These are phyloP conservation scores for Arothron firmamentum DNA, from an alignment of 2,113 vertebrate genomes.

Conservation along the genomic window DNA sequence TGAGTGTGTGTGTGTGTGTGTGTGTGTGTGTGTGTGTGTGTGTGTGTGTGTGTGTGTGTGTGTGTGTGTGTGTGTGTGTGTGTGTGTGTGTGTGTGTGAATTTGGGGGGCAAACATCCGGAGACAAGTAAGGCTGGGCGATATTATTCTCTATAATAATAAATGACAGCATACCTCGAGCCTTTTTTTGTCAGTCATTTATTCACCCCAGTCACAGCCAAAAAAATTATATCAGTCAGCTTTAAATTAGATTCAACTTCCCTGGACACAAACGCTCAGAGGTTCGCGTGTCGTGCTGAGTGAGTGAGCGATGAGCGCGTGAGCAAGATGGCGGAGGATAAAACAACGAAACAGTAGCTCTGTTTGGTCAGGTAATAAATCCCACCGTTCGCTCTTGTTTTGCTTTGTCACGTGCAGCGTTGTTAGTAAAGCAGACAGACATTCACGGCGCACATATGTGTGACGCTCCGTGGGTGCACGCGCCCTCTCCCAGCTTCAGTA, in stretches of 20 bases:
- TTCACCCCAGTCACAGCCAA: slow-evolving; percentile 32
- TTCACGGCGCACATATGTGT: slow-evolving; percentile 67
- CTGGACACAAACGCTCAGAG: not conserved
- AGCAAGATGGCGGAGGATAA: no score
- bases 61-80: not conserved
- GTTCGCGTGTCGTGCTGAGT: not conserved
- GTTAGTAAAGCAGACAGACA: slow-evolving; percentile 57
- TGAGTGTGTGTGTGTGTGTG: not conserved
- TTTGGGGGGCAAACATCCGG: slow-evolving; percentile 35
- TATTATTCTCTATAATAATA: slow-evolving; percentile 64
- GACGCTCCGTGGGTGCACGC: slow-evolving; percentile 56
- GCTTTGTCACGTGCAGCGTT: slow-evolving; percentile 24
- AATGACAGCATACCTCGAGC: slow-evolving; percentile 51
- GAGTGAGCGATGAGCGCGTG: no score
- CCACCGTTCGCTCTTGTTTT: slow-evolving; percentile 24
- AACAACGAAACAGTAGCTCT: not conserved
- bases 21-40: not conserved
- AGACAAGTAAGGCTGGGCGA: slow-evolving; percentile 54
- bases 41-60: not conserved
- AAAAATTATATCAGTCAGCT: slow-evolving; percentile 36
- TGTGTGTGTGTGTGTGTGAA: not conserved
- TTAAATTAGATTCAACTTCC: slow-evolving; percentile 10
- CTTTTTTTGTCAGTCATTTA: slow-evolving; percentile 34
- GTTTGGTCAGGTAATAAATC: slow-evolving; percentile 20
- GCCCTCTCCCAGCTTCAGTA: slow-evolving; percentile 67